Percentiles rank a stretch among this genome's conserved stretches.
Conservation (phyloP, 2,113 vertebrate genomes). For the Nyctibius bracteatus region DNA sequence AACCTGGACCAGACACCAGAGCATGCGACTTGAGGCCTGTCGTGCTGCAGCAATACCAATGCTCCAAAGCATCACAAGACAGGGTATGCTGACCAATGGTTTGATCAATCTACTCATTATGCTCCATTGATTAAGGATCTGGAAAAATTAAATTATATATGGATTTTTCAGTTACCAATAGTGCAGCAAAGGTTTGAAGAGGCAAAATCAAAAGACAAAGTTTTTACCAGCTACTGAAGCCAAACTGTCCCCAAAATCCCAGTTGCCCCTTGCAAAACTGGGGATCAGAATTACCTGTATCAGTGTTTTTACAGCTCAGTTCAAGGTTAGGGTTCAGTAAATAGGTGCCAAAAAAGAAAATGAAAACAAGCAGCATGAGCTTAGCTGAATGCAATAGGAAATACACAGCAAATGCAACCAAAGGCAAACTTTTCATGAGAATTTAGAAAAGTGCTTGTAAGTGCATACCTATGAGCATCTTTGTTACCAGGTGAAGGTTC, state of each 20-base stretch:
- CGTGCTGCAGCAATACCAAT: not conserved
- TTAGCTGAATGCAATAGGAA: not conserved
- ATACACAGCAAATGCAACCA: not conserved
- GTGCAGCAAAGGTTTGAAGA: not conserved
- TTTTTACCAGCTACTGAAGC: not conserved
- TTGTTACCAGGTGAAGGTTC: not conserved
- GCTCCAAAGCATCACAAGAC: not conserved
- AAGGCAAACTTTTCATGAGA: not conserved
- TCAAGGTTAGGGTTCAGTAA: not conserved
- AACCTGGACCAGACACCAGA: not conserved
- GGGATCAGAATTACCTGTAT: not conserved
- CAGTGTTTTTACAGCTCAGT: not conserved
- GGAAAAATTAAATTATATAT: not conserved
- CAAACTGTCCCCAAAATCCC: not conserved
- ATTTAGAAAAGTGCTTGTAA: not conserved
- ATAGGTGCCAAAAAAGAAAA: not conserved
- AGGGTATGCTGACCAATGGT: not conserved
- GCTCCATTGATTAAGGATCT: not conserved
- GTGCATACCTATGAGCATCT: not conserved
- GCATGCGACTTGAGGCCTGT: fast-evolving
- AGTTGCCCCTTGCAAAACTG: not conserved
- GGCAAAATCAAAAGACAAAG: not conserved
- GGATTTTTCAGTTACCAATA: not conserved
- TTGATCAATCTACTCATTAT: not conserved
- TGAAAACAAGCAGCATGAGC: not conserved